Conservation (phyloP, 2,888 invertebrate genomes). For the Timema cristinae region DNA sequence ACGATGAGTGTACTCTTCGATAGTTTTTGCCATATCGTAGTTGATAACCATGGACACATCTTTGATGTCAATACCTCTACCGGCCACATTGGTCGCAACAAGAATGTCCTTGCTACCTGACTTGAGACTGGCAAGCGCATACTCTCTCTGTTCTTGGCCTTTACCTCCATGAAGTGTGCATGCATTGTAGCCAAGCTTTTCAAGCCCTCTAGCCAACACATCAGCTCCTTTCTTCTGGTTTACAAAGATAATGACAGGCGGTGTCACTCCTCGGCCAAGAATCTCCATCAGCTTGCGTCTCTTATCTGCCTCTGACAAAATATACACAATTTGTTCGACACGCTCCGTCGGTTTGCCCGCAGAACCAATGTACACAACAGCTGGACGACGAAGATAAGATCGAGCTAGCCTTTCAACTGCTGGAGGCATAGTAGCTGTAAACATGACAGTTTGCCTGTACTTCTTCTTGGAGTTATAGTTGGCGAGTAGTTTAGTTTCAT, state of each 20-base stretch:
- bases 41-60: slow-evolving; percentile 99
- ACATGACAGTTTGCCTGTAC: slow-evolving; percentile 99
- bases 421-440: slow-evolving; percentile 99
- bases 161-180: slow-evolving; percentile 99
- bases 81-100: slow-evolving; percentile 99
- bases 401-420: slow-evolving; percentile 95
- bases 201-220: slow-evolving; percentile 92
- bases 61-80: slow-evolving; percentile 99
- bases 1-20: slow-evolving; percentile 97
- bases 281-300: slow-evolving; percentile 94
- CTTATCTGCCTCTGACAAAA: slow-evolving; percentile 94
- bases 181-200: slow-evolving; percentile 94
- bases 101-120: slow-evolving; percentile 95
- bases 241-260: slow-evolving; percentile 98
- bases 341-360: slow-evolving; percentile 96
- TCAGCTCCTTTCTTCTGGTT: slow-evolving; percentile 99
- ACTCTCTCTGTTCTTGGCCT: slow-evolving; percentile 99
- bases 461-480: slow-evolving; percentile 96
- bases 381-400: slow-evolving; percentile 90
- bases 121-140: slow-evolving; percentile 94
- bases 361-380: slow-evolving; percentile 96
- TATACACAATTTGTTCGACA: slow-evolving; percentile 94
- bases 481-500: slow-evolving; percentile 80
- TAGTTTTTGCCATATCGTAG: slow-evolving; percentile 99
- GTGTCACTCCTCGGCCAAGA: slow-evolving; percentile 83